These are phyloP conservation scores for Pipistrellus pipistrellus DNA, from an alignment of 2,797 vertebrate genomes.

Conservation along the genomic window DNA sequence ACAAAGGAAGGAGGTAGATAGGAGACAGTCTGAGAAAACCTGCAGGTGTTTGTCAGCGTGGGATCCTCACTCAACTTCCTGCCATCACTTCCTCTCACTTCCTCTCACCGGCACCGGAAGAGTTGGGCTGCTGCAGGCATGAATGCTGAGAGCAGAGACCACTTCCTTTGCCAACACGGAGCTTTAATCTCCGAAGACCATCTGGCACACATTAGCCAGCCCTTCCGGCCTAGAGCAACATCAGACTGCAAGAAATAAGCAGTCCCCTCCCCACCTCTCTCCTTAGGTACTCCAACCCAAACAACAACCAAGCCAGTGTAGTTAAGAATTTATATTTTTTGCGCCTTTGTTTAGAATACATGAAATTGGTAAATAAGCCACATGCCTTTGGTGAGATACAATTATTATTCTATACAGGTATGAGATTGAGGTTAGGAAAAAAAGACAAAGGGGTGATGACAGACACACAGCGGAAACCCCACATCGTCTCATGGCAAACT, in stretches of 20 bases:
- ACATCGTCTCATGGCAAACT: constrained; percentile 60
- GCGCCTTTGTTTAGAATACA: constrained; percentile 77
- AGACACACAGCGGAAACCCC: constrained; percentile 77
- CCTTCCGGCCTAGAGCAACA: neutral
- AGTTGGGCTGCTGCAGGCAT: neutral
- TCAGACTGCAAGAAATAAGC: neutral
- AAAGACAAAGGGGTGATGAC: constrained; percentile 70
- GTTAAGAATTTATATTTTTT: constrained; percentile 81
- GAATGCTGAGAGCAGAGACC: neutral
- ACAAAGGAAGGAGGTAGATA: neutral
- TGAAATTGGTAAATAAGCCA: constrained; percentile 70
- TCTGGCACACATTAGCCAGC: neutral
- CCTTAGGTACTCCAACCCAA: constrained; percentile 24
- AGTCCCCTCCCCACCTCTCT: fast-evolving
- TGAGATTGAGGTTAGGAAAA: constrained; percentile 68
- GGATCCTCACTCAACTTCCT: constrained; percentile 68
- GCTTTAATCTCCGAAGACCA: neutral
- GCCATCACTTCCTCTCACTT: constrained; percentile 62
- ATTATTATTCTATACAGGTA: constrained; percentile 65
- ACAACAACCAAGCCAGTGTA: constrained; percentile 57
- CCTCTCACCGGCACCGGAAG: constrained; percentile 63
- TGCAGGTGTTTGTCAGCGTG: neutral
- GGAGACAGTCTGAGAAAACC: neutral
- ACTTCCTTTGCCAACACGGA: constrained; percentile 71
- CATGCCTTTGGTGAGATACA: constrained; percentile 82